Base-by-base conservation (phyloP, 2,113 vertebrate species). In the Prinia subflava region DNA sequence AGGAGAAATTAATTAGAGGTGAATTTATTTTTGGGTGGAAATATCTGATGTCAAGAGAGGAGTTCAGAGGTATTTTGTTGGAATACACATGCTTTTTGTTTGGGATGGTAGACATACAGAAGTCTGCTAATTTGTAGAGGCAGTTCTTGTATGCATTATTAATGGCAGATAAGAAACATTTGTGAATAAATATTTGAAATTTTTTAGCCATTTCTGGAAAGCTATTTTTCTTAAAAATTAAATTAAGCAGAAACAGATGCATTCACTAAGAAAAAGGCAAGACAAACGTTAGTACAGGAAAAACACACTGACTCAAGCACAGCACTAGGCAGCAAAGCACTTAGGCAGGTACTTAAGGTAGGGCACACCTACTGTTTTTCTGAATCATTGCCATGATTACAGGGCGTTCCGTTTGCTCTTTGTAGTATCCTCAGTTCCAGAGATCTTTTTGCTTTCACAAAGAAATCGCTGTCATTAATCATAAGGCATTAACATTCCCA, bases 401-500 rank as follows among this genome's bases (percentile, higher is more conserved):
- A 67, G 59, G 53, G 47, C 0, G 0, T 77, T 80, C 60, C 8
- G 37, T 75, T 80, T 91, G 68, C 11, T 88, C 75, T 90, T 50
- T 74, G 33, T 74, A 56, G 79, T 68, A 68, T 88, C 85, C 87
- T 86, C 31, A 30, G 42, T 74, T 74, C 63, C 56, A 65, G 71
- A 74, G 17, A 81, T 80, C 35, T 74, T 93, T 92, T 63, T 86
- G 57, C 60, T 90, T 94, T 83, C 75, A 67, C 33, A 85, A 68
- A 95, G 74, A 73, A 86, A 88, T 87, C 7, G 0, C 41, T 59
- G 35, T 74, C 90, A 94, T 90, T 82, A 77, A 44, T 91, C 87
- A 95, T 79, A 83, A 56, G 55, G 68, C 42, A 90, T 90, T 88
- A 93, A 23, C 63, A 81, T 80, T 90, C 79, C 82, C 68, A 86